Conservation (phyloP, 2,113 vertebrate species). For the Poecile atricapillus region DNA sequence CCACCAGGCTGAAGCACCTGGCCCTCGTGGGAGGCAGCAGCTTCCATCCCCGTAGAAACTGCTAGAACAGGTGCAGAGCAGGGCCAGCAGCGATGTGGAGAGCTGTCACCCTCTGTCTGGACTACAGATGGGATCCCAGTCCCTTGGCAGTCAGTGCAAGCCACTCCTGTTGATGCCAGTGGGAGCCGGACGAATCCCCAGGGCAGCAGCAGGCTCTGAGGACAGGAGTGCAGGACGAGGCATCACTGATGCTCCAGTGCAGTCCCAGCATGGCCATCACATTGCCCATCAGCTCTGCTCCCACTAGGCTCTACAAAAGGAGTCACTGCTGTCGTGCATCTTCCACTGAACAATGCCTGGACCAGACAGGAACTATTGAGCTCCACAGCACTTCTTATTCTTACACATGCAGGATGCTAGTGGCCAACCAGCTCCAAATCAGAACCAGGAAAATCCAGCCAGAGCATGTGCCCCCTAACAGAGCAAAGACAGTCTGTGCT, state of each 20-base stretch:
- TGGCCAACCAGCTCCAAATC: not conserved
- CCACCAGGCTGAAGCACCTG: not conserved
- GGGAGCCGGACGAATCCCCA: not conserved
- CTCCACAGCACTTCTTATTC: not conserved
- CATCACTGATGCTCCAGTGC: fast-evolving
- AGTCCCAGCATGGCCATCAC: not conserved
- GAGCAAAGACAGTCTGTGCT: not conserved
- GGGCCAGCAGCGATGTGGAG: not conserved
- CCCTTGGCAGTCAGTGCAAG: not conserved
- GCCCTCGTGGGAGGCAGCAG: not conserved
- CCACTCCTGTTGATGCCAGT: not conserved
- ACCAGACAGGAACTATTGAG: not conserved
- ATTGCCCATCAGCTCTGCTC: not conserved
- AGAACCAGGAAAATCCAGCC: not conserved
- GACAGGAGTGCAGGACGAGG: not conserved
- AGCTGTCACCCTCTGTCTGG: not conserved
- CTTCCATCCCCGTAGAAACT: not conserved
- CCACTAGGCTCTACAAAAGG: not conserved
- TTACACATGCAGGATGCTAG: not conserved
- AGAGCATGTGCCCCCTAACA: not conserved
- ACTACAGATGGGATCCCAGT: not conserved
- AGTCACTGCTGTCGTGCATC: not conserved
- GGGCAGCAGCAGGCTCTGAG: not conserved
- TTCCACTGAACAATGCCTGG: fast-evolving
- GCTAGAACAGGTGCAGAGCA: not conserved